phyloP scores from a whole-genome alignment of 2,113 vertebrate species.

The Tor tambroides region DNA sequence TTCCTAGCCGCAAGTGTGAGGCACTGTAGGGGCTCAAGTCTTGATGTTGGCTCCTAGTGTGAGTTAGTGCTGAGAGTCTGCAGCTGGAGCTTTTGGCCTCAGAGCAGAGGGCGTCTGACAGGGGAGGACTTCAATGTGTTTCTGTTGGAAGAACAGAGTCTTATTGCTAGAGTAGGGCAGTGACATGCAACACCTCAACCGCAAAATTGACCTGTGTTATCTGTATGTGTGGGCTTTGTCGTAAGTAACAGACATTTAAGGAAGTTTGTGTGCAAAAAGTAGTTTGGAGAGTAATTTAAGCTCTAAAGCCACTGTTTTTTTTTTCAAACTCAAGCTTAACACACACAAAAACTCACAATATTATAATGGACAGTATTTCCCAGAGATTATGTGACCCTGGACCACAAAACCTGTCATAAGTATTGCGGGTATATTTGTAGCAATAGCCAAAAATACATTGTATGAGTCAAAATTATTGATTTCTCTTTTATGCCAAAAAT shows the following conservation, averaged over 20 bases:
- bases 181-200: neutral
- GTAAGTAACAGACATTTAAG: neutral
- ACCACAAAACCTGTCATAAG: too few species aligned
- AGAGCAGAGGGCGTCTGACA: neutral
- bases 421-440: too few species aligned
- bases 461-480: too few species aligned
- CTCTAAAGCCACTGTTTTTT: too few species aligned
- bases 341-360: too few species aligned
- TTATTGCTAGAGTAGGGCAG: neutral
- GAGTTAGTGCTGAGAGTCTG: conserved; percentile 63
- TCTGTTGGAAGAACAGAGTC: conserved; percentile 1
- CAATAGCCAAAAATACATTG: too few species aligned
- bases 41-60: conserved; percentile 34
- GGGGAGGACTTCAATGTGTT: neutral
- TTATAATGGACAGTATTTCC: too few species aligned
- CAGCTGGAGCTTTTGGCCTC: conserved; percentile 71
- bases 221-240: neutral
- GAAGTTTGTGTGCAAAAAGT: neutral
- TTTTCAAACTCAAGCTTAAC: too few species aligned
- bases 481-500: too few species aligned
- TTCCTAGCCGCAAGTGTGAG: conserved; percentile 32
- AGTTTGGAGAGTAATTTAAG: neutral
- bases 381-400: too few species aligned
- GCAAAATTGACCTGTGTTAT: neutral
- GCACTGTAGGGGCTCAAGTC: conserved; percentile 11